Conservation (phyloP, 1,140 invertebrate species). For the Saccostrea cuccullata region DNA sequence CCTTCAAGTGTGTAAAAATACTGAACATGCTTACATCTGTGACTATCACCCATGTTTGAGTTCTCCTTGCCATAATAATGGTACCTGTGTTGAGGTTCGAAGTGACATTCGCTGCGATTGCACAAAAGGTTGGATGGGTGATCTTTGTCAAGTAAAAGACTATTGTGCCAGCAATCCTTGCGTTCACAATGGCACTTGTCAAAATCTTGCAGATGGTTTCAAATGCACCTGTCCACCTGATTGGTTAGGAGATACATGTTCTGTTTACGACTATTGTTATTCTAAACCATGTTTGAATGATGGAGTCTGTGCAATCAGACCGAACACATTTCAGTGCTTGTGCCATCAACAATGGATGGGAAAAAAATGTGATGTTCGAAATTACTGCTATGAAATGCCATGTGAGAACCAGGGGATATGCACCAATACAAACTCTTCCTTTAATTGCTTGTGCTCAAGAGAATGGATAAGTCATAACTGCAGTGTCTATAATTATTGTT, state of each 20-base stretch:
- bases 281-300: conserved; percentile 91
- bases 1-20: conserved; percentile 31
- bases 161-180: conserved; percentile 59
- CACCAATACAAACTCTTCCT: conserved; percentile 34
- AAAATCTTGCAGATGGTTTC: conserved; percentile 61
- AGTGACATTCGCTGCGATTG: conserved; percentile 56
- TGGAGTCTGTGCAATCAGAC: conserved; percentile 92
- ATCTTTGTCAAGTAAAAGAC: conserved; percentile 52
- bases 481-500: conserved; percentile 22
- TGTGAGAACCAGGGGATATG: conserved; percentile 51
- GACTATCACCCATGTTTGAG: conserved; percentile 49
- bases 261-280: conserved; percentile 69
- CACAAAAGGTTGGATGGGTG: conserved; percentile 53
- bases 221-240: conserved; percentile 66
- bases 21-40: conserved; percentile 39
- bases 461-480: conserved; percentile 12
- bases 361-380: conserved; percentile 89
- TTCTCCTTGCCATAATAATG: conserved; percentile 55
- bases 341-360: conserved; percentile 97
- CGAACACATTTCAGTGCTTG: conserved; percentile 65
- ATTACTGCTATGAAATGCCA: conserved; percentile 19
- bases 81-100: conserved; percentile 54
- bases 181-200: conserved; percentile 63
- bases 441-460: background rate
- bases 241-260: conserved; percentile 73